Evolutionary conservation across 2,113 vertebrate genomes (phyloP).

Genomic region (Corythornis madagascariensis): DNA sequence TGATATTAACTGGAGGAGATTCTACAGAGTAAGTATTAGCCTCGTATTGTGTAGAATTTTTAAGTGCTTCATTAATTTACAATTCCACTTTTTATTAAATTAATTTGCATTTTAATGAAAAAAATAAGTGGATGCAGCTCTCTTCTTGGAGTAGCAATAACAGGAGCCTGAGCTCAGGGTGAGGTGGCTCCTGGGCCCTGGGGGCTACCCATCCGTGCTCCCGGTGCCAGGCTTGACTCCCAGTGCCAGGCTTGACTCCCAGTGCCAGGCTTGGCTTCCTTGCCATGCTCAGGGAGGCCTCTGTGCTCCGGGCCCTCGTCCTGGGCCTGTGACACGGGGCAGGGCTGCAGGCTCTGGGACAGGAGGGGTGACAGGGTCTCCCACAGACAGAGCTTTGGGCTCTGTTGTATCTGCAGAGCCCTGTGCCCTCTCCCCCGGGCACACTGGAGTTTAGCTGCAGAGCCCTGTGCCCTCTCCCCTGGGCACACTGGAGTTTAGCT

Average conservation of each 20-base stretch:
- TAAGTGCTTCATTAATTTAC: constrained; percentile 73
- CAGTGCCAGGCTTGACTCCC: too few relatives aligned
- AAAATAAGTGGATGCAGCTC: constrained; percentile 55
- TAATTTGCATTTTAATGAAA: constrained; percentile 79
- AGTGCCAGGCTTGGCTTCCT: too few relatives aligned
- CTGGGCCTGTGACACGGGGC: fast-evolving
- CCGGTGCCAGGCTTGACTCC: too few relatives aligned
- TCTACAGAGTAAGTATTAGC: constrained; percentile 25
- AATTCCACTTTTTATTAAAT: constrained; percentile 75
- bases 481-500: too few relatives aligned
- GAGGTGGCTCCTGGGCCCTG: background rate
- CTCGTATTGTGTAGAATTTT: constrained; percentile 59
- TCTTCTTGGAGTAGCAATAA: constrained; percentile 4
- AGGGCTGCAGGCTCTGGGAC: background rate
- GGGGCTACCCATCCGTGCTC: background rate
- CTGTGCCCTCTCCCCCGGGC: too few relatives aligned
- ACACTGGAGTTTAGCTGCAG: too few relatives aligned
- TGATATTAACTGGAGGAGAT: constrained; percentile 45
- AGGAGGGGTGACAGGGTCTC: fast-evolving
- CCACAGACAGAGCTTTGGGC: fast-evolving
- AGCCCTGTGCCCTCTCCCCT: too few relatives aligned
- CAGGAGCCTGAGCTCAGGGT: background rate
- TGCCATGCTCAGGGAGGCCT: fast-evolving
- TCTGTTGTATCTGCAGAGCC: too few relatives aligned
- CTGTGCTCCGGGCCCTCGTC: fast-evolving